Evolutionary conservation across 1,140 invertebrate genomes (phyloP), one percentile per base, ranked within the genome.

Genomic region (Thaumatotibia leucotreta): DNA sequence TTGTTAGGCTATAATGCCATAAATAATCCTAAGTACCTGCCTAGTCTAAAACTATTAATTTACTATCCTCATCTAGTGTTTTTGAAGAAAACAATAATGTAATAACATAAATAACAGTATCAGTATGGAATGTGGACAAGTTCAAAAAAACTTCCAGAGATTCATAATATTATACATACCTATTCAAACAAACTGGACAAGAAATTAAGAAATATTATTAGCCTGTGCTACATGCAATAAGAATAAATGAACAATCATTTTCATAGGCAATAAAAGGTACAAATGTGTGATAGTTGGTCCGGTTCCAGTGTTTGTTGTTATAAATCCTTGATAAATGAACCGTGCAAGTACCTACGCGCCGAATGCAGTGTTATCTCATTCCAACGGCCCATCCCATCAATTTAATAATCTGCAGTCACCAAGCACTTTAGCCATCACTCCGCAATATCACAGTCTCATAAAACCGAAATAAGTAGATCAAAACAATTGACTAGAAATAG

Each of bases 401-500:
- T 50, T 14, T 10, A 49, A 50, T 24, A 27, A 24, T 45, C 35
- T n/a, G 32, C 10, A 49, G 23, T 50, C 33, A n/a, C 14, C 31
- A 0, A 64, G n/a, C 27, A 62, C 3, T 24, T 32, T 32, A 61
- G n/a, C 27, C 9, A 22, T 52, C 20, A 17, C 17, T 24, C 23
- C 11, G 9, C 8, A 23, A 54, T 54, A 24, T 54, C 50, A 52
- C 20, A 24, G 22, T 29, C 52, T 27, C 9, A 27, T 58, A 29
- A 58, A 58, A 31, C 52, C 10, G 23, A 31, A 58, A 58, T 58
- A 50, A 64, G 49, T 70, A 70, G 68, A 75, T 73, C 65, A 73
- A 73, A 75, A 75, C 68, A 73, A 69, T 70, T 63, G 75, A 79
- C 72, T 61, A 49, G 29, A 54, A 61, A 45, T 54, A 70, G 64